Evolutionary conservation across 2,113 vertebrate species (phyloP), one percentile per base, ranked within the genome.

Genomic region (Gasterosteus nipponicus): DNA sequence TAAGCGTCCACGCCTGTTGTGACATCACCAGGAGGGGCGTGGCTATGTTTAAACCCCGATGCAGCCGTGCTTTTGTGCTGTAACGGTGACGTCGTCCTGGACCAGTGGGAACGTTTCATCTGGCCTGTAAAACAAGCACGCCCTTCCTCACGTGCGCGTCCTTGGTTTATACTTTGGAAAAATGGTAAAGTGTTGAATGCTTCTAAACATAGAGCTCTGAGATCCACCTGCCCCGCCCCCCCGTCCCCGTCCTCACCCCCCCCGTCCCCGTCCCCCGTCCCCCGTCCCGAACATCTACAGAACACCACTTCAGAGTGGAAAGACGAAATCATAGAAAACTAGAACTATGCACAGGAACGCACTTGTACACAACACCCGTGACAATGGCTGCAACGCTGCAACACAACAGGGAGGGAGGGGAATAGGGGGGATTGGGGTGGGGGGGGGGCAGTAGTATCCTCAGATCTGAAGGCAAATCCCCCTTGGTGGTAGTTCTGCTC

Each of bases 401-500:
- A 81, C 87, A 84, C 84, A 84, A 86, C 75, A 53, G 69, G 44
- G 80, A 16, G 64, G 49, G 31, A 15, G 38, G 16, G 62, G n/a
- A 44, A 33, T 73, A 67, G 65, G 58, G 71, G 14, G 47, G n/a
- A 16, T 61, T 69, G 16, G 65, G 65, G 76, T 35, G 77, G 62
- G 89, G 76, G 86, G 83, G 87, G 90, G 87, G 80, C 83, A 85
- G 87, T 77, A 51, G 87, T 85, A 89, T 89, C 87, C 85, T 88
- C 80, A 89, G 89, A 92, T 92, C 90, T 92, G 87, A 92, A 89
- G 86, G 88, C 89, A 89, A 92, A 90, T 87, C 89, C 91, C 89
- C 86, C 83, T 89, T 58, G 90, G 92, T 89, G 87, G 89, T 93
- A 89, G 89, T 91, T 92, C 87, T 89, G 88, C 86, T 86, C 60